Evolutionary conservation across 2,888 invertebrate genomes (phyloP), one percentile per base, ranked within the genome.

Genomic region (Odontocolon sp.): DNA sequence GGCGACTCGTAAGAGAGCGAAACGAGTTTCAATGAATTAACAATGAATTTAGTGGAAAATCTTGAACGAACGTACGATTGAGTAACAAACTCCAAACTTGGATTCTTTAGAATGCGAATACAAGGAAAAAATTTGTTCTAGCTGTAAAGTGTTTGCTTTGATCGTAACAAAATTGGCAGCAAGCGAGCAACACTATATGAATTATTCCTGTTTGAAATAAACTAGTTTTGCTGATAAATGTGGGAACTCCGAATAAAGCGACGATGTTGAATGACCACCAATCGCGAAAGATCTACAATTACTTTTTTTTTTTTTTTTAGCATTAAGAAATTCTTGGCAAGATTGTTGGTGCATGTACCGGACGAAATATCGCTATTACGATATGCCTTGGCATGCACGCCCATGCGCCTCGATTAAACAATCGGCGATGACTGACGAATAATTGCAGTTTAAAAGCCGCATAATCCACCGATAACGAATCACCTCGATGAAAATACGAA

Each of bases 321-420:
- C 8, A 16, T 31, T 11, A 8, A 42, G 45, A 42, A 42, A 16
- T 16, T 42, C 38, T n/a, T 8, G 31, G 16, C 28, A 36, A 36
- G n/a, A n/a, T 9, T n/a, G 36, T 0, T 36, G 9, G 36, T 0
- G 8, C n/a, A 36, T 4, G 28, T 8, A 11, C 23, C 9, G 28
- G 5, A 16, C n/a, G n/a, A 52, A 2, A 5, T 4, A 28, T 11
- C n/a, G 6, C 26, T 38, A 38, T 61, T 16, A 26, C n/a, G 18
- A 61, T 61, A 21, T 31, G 61, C 63, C 52, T 56, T 52, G 57
- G 69, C 68, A 77, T 66, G 79, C 75, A 79, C 79, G 79, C 80
- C 77, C 72, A 80, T 78, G 78, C 80, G 72, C 78, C 79, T 64
- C 67, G 61, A 71, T 40, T 56, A 77, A 64, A 73, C 73, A 71